phyloP scores from a whole-genome alignment of 2,888 invertebrate species.

The Epinotia demarniana region DNA sequence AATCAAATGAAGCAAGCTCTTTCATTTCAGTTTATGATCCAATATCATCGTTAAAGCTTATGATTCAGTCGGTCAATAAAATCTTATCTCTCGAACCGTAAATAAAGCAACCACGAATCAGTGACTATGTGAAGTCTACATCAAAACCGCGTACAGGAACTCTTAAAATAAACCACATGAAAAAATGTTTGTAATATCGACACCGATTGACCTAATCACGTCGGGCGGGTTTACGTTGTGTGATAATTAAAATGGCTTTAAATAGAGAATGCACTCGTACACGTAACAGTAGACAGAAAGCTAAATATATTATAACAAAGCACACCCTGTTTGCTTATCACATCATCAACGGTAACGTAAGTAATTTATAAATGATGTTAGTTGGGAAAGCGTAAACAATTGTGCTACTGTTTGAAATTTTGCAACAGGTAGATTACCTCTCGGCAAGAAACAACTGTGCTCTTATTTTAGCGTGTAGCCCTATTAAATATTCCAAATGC shows the following conservation, averaged over 20 bases:
- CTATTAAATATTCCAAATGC: slow-evolving; percentile 24
- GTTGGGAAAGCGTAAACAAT: slow-evolving; percentile 41
- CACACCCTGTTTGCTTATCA: slow-evolving; percentile 40
- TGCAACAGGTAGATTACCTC: slow-evolving; percentile 21
- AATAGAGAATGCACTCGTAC: slow-evolving; percentile 48
- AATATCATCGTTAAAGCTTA: slow-evolving; percentile 30
- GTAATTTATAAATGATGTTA: slow-evolving; percentile 32
- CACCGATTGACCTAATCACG: slow-evolving; percentile 74
- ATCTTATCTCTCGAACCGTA: slow-evolving; percentile 32
- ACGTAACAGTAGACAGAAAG: slow-evolving; percentile 35
- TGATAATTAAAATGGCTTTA: slow-evolving; percentile 66
- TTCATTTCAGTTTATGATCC: slow-evolving; percentile 31
- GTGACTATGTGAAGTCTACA: slow-evolving; percentile 48
- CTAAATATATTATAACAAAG: slow-evolving; percentile 36
- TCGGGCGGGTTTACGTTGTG: slow-evolving; percentile 64
- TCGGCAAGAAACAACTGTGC: slow-evolving; percentile 4
- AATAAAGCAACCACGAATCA: slow-evolving; percentile 44
- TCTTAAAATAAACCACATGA: slow-evolving; percentile 68
- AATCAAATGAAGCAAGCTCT: slow-evolving; percentile 22
- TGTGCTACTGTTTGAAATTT: slow-evolving; percentile 28
- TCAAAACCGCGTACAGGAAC: slow-evolving; percentile 55
- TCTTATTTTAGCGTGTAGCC: slow-evolving; percentile 22
- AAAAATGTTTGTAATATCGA: slow-evolving; percentile 64
- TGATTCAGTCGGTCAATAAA: slow-evolving; percentile 38
- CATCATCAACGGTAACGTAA: slow-evolving; percentile 34